Evolutionary conservation across 2,113 vertebrate genomes (phyloP), one percentile per base, ranked within the genome.

Genomic region (Calidris pugnax): DNA sequence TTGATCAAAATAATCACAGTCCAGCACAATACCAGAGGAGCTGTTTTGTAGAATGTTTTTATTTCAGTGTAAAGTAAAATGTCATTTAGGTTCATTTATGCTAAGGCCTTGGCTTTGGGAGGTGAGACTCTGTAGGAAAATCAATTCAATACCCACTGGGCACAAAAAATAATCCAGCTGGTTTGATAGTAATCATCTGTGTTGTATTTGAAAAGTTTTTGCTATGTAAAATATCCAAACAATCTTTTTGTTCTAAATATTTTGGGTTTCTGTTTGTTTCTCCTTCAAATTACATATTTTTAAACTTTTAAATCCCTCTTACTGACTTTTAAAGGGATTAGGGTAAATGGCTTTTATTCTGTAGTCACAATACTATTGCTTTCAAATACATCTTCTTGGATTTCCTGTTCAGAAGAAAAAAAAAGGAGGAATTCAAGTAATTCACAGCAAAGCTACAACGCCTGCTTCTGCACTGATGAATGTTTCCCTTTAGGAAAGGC

Each of bases 401-500:
- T 96, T 97, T 97, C 90, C 79, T 96, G 90, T 83, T 97, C 95
- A 97, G 64, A 93, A 92, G 17, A 3, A 24, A 56, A 69, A 69
- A 79, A 74, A 86, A 87, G 18, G 60, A 98, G 93, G 92, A 97
- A 98, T 97, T 97, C 95, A 92, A 97, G 94, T 95, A 97, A 97
- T 97, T 98, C 83, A 86, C 86, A 95, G 97, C 85, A 97, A 97
- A 94, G 43, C 80, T 95, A 90, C 76, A 96, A 39, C 0, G 77
- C 96, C 94, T 97, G 83, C 85, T 95, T 95, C 95, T 96, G 37
- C 67, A 57, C 51, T 98, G 94, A 97, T 97, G 94, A 96, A 97
- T 97, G 95, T 87, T 84, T 98, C 97, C 94, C 96, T 97, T 97
- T 95, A 97, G 96, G 93, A 97, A 96, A 97, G 82, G 77, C 93